Evolutionary conservation across 2,797 vertebrate species (phyloP).

Genomic region (Syngnathus rostellatus): DNA sequence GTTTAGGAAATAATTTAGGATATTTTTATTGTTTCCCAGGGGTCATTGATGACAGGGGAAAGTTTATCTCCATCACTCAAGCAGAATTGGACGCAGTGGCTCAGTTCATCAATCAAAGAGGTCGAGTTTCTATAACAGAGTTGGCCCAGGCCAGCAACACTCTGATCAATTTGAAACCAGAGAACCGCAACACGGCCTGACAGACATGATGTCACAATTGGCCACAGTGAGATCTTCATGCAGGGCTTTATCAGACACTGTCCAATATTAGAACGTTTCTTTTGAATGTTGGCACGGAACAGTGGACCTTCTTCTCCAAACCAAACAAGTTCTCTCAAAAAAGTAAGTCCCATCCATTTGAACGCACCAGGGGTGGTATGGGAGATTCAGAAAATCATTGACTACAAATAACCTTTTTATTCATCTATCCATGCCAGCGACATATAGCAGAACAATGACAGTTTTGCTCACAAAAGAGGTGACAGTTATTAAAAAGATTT

Average conservation of each 20-base stretch:
- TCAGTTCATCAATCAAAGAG: constrained; percentile 81
- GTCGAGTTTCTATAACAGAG: constrained; percentile 85
- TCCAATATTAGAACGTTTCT: background rate
- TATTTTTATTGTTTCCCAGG: constrained; percentile 58
- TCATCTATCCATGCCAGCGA: background rate
- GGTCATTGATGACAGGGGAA: constrained; percentile 94
- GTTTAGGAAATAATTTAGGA: background rate
- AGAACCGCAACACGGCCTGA: constrained; percentile 52
- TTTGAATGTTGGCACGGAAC: background rate
- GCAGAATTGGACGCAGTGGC: constrained; percentile 85
- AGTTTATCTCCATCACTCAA: constrained; percentile 94
- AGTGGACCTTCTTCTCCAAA: background rate
- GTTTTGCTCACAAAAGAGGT: background rate
- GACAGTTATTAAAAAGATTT: background rate
- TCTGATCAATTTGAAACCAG: constrained; percentile 81
- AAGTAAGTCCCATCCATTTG: background rate
- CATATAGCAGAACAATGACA: background rate
- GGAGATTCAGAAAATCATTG: background rate
- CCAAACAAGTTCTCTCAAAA: background rate
- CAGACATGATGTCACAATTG: background rate
- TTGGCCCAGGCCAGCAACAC: constrained; percentile 88
- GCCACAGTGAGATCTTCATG: background rate
- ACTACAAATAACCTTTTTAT: background rate
- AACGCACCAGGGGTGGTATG: background rate
- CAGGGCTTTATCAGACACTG: background rate